A percentile compares a stretch with the other conserved stretches of the same genome.
Evolutionary conservation across 2,888 invertebrate species (phyloP).

Genomic region (Gasteruption jaculator): DNA sequence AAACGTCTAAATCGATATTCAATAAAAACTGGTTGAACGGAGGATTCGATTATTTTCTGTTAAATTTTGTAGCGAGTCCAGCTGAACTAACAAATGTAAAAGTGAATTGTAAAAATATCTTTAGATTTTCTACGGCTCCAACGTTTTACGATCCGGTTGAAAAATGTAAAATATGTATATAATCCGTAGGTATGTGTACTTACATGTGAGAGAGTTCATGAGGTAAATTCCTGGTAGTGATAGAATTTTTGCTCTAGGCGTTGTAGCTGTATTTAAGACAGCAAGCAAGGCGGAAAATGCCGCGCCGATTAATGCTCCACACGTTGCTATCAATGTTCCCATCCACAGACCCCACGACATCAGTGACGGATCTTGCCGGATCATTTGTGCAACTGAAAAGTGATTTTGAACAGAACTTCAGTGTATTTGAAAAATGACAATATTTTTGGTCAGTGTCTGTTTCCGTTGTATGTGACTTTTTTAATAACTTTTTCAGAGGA

Average conservation of each 20-base stretch:
- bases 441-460: neutral
- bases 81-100: too few species aligned
- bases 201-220: constrained; percentile 75
- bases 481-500: constrained; percentile 1
- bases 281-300: constrained; percentile 71
- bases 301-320: constrained; percentile 66
- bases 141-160: too few species aligned
- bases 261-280: constrained; percentile 74
- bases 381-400: constrained; percentile 61
- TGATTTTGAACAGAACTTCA: too few species aligned
- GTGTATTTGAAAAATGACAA: constrained; percentile 4
- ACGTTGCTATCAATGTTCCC: constrained; percentile 66
- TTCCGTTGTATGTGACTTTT: neutral
- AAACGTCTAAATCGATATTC: too few species aligned
- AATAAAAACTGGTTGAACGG: too few species aligned
- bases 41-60: too few species aligned
- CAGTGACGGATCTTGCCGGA: constrained; percentile 61
- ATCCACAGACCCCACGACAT: constrained; percentile 73
- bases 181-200: too few species aligned
- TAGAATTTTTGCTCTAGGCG: constrained; percentile 64
- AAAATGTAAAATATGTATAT: too few species aligned
- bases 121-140: too few species aligned
- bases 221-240: constrained; percentile 69
- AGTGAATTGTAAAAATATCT: too few species aligned
- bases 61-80: too few species aligned